Evolutionary conservation across 2,888 invertebrate species (phyloP).

Genomic region (Brachynemurus nebulosus): DNA sequence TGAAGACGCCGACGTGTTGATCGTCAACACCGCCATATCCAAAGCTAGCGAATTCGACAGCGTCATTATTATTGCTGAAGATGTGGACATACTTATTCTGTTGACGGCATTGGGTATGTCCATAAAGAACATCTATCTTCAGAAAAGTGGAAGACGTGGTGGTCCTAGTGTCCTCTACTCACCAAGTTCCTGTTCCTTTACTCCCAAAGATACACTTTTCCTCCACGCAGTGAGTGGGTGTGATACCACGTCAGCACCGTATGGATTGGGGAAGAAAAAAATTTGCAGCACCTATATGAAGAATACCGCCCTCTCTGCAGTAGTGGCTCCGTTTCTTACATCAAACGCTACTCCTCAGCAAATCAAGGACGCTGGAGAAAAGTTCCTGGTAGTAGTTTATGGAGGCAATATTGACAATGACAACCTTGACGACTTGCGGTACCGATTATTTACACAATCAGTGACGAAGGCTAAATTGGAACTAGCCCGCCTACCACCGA

Average conservation of each 20-base stretch:
- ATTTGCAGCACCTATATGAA: neutral
- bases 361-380: slow-evolving; percentile 6
- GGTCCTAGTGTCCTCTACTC: slow-evolving; percentile 7
- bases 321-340: neutral
- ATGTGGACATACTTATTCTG: too few species aligned
- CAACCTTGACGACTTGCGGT: neutral
- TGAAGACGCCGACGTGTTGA: slow-evolving; percentile 17
- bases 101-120: too few species aligned
- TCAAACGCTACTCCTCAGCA: slow-evolving; percentile 5
- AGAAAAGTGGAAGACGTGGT: slow-evolving; percentile 12
- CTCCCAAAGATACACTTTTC: slow-evolving; percentile 8
- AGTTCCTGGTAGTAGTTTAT: slow-evolving; percentile 7
- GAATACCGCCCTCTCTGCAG: neutral
- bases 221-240: too few species aligned
- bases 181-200: slow-evolving; percentile 6
- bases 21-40: too few species aligned
- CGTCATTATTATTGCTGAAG: too few species aligned
- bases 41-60: too few species aligned
- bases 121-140: slow-evolving; percentile 6
- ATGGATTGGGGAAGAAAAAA: slow-evolving; percentile 9
- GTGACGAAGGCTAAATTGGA: neutral
- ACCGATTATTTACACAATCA: neutral
- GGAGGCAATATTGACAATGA: too few species aligned
- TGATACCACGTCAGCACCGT: too few species aligned
- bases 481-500: slow-evolving; percentile 11